A percentile compares a stretch with the other conserved stretches of the same genome.
phyloP scores from a whole-genome alignment of 1,140 invertebrate genomes.

The Plectrocnemia conspersa region DNA sequence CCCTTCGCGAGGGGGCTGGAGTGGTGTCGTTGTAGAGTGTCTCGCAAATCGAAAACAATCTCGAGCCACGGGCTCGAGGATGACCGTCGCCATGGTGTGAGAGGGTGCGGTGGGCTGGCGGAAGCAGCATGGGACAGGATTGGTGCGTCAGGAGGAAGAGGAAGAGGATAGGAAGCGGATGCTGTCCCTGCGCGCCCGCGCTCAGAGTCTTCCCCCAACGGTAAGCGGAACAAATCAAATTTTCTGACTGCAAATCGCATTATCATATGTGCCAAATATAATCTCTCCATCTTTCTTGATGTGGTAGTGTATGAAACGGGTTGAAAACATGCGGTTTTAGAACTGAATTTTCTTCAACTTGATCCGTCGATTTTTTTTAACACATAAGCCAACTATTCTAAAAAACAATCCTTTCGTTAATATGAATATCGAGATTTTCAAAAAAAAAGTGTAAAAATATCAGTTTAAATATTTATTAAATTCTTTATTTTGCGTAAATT shows the following conservation, averaged over 20 bases:
- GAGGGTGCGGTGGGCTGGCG: background rate
- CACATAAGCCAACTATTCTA: too few species aligned
- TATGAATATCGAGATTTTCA: background rate
- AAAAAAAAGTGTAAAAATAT: background rate
- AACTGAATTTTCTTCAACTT: background rate
- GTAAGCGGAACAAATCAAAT: slow-evolving; percentile 39
- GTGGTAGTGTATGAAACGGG: background rate
- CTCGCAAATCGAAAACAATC: too few species aligned
- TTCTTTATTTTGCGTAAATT: background rate
- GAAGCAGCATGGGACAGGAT: slow-evolving; percentile 62
- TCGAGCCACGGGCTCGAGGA: too few species aligned
- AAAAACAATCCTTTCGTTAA: too few species aligned
- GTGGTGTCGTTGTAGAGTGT: too few species aligned
- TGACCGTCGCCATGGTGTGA: background rate
- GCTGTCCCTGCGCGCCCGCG: slow-evolving; percentile 47
- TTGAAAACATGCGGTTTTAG: background rate
- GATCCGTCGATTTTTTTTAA: background rate
- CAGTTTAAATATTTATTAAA: background rate
- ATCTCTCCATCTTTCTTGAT: too few species aligned
- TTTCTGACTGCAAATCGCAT: background rate
- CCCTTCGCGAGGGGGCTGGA: too few species aligned
- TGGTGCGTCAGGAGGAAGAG: slow-evolving; percentile 65
- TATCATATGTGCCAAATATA: too few species aligned
- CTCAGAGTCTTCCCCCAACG: slow-evolving; percentile 44
- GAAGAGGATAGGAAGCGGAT: slow-evolving; percentile 60